These are phyloP conservation scores for Picathartes gymnocephalus DNA, from an alignment of 2,113 vertebrate species.

Conservation along the genomic window DNA sequence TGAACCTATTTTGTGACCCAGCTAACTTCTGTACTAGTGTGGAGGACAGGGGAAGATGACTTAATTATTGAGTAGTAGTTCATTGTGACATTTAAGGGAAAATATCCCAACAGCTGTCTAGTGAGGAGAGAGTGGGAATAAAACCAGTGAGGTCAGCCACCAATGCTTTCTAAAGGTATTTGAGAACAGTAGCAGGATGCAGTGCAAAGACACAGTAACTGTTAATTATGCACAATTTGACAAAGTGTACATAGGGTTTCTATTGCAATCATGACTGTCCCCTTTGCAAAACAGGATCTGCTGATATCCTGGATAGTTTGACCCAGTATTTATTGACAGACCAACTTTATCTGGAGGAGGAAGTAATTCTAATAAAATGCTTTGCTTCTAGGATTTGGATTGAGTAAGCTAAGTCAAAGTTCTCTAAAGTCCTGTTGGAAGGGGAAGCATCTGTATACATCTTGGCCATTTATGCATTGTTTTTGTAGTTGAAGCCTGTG, in stretches of 20 bases:
- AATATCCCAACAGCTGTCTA: neutral
- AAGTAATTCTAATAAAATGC: neutral
- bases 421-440: neutral
- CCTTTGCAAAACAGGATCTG: neutral
- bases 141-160: neutral
- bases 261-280: neutral
- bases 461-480: neutral
- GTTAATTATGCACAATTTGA: neutral
- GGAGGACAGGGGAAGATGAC: neutral
- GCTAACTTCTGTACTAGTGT: neutral
- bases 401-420: neutral
- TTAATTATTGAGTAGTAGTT: neutral
- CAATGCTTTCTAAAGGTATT: neutral
- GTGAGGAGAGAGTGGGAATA: neutral
- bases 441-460: neutral
- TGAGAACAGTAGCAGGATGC: neutral
- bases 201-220: neutral
- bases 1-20: neutral
- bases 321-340: neutral
- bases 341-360: neutral
- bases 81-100: neutral
- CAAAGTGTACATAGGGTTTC: neutral
- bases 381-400: neutral
- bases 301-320: neutral
- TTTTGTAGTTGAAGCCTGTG: neutral